Conservation (phyloP, 2,797 vertebrate genomes). For the Cryptoprocta ferox region DNA sequence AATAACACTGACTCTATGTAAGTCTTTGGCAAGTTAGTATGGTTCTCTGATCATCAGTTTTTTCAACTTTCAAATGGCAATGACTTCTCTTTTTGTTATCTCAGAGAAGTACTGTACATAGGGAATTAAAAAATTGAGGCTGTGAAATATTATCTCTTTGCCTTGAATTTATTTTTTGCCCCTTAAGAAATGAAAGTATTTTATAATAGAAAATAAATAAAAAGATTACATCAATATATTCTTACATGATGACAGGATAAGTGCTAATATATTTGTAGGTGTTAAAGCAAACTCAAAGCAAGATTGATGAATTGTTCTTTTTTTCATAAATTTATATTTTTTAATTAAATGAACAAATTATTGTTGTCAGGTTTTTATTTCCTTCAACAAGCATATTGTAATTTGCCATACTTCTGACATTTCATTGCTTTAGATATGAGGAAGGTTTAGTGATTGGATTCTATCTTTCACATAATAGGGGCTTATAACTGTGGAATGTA, state of each 20-base stretch:
- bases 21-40: background rate
- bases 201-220: slow-evolving; percentile 31
- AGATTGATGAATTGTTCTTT: background rate
- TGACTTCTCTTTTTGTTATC: background rate
- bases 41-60: background rate
- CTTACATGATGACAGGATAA: background rate
- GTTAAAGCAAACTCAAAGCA: slow-evolving; percentile 27
- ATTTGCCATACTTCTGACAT: slow-evolving; percentile 38
- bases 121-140: background rate
- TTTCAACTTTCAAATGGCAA: slow-evolving; percentile 21
- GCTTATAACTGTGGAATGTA: background rate
- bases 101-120: slow-evolving; percentile 12
- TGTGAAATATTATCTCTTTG: slow-evolving; percentile 6
- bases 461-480: background rate
- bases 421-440: slow-evolving; percentile 38
- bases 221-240: slow-evolving; percentile 19
- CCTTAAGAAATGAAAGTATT: background rate
- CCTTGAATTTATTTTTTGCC: background rate
- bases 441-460: slow-evolving; percentile 5
- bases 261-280: background rate
- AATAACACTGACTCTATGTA: background rate
- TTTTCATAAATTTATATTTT: slow-evolving; percentile 1
- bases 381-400: slow-evolving; percentile 48
- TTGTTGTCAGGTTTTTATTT: slow-evolving; percentile 51
- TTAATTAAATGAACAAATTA: slow-evolving; percentile 53